Percentiles rank a stretch among this genome's conserved stretches.
phyloP scores from a whole-genome alignment of 2,113 vertebrate species.

The Sylvilagus bachmani region DNA sequence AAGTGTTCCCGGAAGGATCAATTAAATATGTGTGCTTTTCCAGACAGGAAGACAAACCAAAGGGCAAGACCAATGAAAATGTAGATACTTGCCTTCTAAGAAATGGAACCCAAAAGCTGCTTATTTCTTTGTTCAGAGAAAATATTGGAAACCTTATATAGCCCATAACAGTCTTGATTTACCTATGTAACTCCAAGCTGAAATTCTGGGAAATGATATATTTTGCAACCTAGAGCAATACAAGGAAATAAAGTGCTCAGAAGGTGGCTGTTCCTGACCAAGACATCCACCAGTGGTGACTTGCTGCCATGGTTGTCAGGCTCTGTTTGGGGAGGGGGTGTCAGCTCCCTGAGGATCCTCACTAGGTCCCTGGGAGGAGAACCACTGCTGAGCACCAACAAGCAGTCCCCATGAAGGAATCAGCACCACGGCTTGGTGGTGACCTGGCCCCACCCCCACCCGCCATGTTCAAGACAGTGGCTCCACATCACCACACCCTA shows the following conservation, averaged over 20 bases:
- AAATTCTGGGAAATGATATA: neutral
- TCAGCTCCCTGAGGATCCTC: neutral
- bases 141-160: neutral
- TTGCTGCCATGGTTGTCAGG: neutral
- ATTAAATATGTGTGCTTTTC: constrained; percentile 26
- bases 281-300: neutral
- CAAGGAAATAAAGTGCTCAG: constrained; percentile 20
- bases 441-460: neutral
- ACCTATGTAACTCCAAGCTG: neutral
- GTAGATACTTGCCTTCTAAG: neutral
- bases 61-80: neutral
- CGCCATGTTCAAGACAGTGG: neutral
- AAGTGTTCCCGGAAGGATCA: neutral
- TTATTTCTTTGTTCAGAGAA: neutral
- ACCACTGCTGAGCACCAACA: neutral
- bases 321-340: neutral
- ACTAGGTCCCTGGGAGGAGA: neutral
- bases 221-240: neutral
- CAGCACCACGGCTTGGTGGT: rapidly evolving
- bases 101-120: neutral
- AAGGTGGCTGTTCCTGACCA: neutral
- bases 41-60: constrained; percentile 30
- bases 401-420: neutral
- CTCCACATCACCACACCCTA: no score
- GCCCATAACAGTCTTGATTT: neutral